Evolutionary conservation across 1,140 invertebrate genomes (phyloP).

Genomic region (Maniola jurtina): DNA sequence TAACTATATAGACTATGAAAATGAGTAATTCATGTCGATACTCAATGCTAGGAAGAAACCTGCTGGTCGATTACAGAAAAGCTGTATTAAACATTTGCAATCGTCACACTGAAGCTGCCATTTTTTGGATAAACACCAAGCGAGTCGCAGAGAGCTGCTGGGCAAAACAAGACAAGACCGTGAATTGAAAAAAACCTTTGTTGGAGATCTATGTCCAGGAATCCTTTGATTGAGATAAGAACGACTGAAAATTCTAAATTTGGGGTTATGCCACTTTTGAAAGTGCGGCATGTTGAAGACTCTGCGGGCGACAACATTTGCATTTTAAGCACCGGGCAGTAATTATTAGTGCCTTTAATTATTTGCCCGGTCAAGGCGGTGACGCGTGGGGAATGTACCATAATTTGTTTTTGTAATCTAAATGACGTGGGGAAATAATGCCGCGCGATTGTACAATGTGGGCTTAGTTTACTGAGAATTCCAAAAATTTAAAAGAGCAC

Average conservation of each 20-base stretch:
- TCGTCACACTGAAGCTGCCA: too few relatives aligned
- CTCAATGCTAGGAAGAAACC: too few relatives aligned
- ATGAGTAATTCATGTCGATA: too few relatives aligned
- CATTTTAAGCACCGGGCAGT: constrained; percentile 67
- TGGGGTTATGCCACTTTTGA: constrained; percentile 3
- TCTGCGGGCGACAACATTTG: constrained; percentile 73
- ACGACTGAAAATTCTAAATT: background rate
- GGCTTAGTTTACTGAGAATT: background rate
- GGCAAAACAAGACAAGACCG: background rate
- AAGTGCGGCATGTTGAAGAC: constrained; percentile 43
- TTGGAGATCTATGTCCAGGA: too few relatives aligned
- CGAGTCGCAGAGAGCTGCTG: too few relatives aligned
- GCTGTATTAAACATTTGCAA: too few relatives aligned
- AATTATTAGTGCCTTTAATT: constrained; percentile 76
- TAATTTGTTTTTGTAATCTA: constrained; percentile 71
- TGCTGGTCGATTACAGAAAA: too few relatives aligned
- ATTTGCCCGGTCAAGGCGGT: constrained; percentile 58
- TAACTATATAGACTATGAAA: too few relatives aligned
- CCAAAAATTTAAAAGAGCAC: background rate
- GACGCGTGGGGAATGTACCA: constrained; percentile 51
- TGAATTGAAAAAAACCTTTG: too few relatives aligned
- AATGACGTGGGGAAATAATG: constrained; percentile 47
- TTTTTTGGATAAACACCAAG: too few relatives aligned
- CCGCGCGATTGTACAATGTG: constrained; percentile 23
- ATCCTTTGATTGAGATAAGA: background rate